Evolutionary conservation across 2,888 invertebrate species (phyloP), one percentile per base, ranked within the genome.

Genomic region (Fissipunctia ypsillon): DNA sequence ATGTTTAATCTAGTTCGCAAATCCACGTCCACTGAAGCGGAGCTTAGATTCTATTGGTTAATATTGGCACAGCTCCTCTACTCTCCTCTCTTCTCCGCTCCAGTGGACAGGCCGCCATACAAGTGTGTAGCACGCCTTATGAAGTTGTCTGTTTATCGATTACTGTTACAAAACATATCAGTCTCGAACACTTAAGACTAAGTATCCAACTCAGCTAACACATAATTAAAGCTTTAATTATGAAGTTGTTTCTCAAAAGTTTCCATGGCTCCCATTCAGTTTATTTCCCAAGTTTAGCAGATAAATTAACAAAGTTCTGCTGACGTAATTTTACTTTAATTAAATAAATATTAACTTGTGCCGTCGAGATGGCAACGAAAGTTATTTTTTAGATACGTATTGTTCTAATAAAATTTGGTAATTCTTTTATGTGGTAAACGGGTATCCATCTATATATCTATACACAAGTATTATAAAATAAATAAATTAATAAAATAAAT

Each of bases 231-330:
- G 79, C 68, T 74, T 84, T 35, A 66, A 76, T 76, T 67, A 82
- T 84, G 52, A 77, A 82, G 52, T 80, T 73, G 70, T 73, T 73
- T 73, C 56, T 56, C 25, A 73, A 75, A 84, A 78, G 59, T 80
- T 84, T 35, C n/a, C 25, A 66, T 56, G 60, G 72, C 31, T 31
- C 38, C 25, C 31, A 38, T 54, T 56, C 72, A 64, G 70, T 82
- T 66, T 67, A 80, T 84, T 72, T 80, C 69, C 25, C 38, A 68
- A 82, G 74, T 74, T 80, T 45, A 45, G 63, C 73, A 76, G 68
- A 78, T 84, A 76, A 83, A 84, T 84, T 83, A 84, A 74, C 66
- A 84, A 84, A 84, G 74, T 84, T 84, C 5, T 41, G 48, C 57
- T 68, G 63, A 74, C 59, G 68, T 73, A 70, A 78, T 77, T 75